These are phyloP conservation scores for Pachycephala philippinensis DNA, from an alignment of 2,113 vertebrate species.

Conservation along the genomic window DNA sequence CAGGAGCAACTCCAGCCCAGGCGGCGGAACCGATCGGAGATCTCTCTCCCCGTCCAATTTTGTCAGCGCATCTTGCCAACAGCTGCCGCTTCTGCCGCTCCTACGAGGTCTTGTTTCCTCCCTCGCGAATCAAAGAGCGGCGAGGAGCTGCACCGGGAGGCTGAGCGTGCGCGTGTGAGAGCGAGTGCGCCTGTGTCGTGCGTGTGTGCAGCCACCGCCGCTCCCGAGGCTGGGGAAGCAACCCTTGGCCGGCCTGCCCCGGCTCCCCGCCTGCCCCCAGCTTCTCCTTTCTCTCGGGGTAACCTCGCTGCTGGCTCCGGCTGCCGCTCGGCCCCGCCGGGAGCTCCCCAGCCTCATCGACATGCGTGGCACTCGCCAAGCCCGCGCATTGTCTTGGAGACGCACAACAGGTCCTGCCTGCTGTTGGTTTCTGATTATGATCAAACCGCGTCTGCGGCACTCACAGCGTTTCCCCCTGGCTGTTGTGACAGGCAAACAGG, in stretches of 20 bases:
- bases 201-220: neutral
- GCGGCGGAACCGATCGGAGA: neutral
- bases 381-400: slow-evolving; percentile 34
- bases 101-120: slow-evolving; percentile 21
- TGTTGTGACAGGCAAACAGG: slow-evolving; percentile 19
- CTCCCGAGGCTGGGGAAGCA: neutral
- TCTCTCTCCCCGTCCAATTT: neutral
- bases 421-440: neutral
- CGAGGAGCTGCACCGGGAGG: slow-evolving; percentile 12
- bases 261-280: neutral
- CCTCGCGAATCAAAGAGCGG: slow-evolving; percentile 32
- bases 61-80: slow-evolving; percentile 24
- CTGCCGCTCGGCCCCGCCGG: neutral
- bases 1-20: neutral
- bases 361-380: neutral
- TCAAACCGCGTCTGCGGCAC: neutral
- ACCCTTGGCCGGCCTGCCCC: neutral
- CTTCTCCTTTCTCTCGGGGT: neutral
- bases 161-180: neutral
- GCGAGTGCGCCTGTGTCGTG: neutral
- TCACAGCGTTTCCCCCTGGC: neutral
- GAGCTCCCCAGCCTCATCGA: slow-evolving; percentile 27
- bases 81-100: neutral
- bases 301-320: neutral
- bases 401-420: slow-evolving; percentile 61